Evolutionary conservation across 2,797 vertebrate species (phyloP), one percentile per base, ranked within the genome.

Genomic region (Phrynocephalus vlangalii): DNA sequence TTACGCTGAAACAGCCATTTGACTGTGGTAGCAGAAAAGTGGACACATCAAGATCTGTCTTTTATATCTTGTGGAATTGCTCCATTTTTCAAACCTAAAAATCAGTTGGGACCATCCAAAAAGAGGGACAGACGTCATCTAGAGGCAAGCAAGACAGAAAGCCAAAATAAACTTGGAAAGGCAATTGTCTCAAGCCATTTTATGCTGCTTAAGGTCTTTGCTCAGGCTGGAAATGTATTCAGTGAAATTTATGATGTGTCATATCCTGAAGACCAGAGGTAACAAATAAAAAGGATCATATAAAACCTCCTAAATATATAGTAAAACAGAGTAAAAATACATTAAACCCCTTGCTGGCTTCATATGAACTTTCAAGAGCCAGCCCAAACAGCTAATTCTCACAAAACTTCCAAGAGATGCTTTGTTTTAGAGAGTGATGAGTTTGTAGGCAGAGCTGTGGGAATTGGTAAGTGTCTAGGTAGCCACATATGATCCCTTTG

Each of bases 211-310:
- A 50, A 66, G 3, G 72, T 67, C 63, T 79, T 72, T 60, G 13
- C 77, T 66, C 67, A 60, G 60, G 16, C 80, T 88, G 77, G 70
- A 81, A 84, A 28, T 76, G 33, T 75, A 85, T 52, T 82, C 71
- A 68, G 63, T 81, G 70, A 88, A 80, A 73, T 81, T 75, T 88
- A 85, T n/a, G 30, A 66, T 56, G 26, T 79, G 68, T n/a, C 70
- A 68, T 84, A 79, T 80, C 82, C 70, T 50, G 68, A 88, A 82
- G 78, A 79, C 82, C 44, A 84, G 38, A 73, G 38, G 82, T 73
- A 84, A 56, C 76, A 79, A 84, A 88, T 88, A 88, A 79, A 84
- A 67, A 75, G 38, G 68, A 88, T 80, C 70, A 67, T 81, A 88
- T 80, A 88, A 86, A 44, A 38, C 33, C 30, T 11, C 8, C 72